Percentiles rank a stretch among this genome's conserved stretches.
Evolutionary conservation across 2,113 vertebrate species (phyloP).

Genomic region (Mesitornis unicolor): DNA sequence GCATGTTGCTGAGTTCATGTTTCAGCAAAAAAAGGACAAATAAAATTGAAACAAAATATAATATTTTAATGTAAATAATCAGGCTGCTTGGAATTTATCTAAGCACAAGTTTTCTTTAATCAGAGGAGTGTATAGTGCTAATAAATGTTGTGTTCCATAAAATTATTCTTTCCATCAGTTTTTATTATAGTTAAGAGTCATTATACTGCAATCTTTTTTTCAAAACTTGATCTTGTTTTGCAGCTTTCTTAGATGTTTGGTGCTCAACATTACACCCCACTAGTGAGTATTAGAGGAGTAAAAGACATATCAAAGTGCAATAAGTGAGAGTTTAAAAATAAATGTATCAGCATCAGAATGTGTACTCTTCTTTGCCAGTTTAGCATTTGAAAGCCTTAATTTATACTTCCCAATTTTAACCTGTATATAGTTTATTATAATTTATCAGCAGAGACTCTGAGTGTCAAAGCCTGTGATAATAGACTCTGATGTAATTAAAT

Average conservation of each 20-base stretch:
- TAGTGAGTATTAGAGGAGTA: background rate
- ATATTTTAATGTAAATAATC: background rate
- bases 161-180: background rate
- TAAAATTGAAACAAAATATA: background rate
- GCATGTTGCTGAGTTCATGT: background rate
- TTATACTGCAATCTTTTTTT: background rate
- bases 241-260: background rate
- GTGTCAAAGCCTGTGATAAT: background rate
- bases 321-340: background rate
- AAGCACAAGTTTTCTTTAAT: background rate
- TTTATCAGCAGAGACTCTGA: background rate
- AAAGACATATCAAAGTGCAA: background rate
- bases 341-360: background rate
- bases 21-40: background rate
- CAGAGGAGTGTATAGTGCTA: background rate
- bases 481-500: conserved; percentile 34
- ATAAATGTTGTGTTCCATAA: background rate
- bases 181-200: background rate
- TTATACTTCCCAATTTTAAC: background rate
- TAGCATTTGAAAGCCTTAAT: background rate
- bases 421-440: background rate
- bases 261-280: background rate
- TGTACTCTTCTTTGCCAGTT: background rate
- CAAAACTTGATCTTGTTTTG: background rate
- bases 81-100: background rate